Conservation (phyloP, 2,113 vertebrate species). For the Saguinus midas region DNA sequence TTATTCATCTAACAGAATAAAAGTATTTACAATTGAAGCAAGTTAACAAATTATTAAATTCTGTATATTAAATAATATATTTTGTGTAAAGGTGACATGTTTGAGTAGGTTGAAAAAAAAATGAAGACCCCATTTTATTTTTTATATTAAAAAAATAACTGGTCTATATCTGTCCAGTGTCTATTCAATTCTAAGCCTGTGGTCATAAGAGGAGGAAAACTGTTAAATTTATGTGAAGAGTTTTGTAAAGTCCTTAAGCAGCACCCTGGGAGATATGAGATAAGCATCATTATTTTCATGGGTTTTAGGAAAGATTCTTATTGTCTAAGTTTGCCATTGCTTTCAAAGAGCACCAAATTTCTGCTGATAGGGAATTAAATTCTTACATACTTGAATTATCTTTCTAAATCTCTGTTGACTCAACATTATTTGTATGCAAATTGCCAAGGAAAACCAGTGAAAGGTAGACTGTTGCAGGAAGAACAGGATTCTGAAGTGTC, state of each 20-base stretch:
- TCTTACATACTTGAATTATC: neutral
- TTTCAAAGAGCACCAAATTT: slow-evolving; percentile 7
- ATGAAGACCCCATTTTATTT: neutral
- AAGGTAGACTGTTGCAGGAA: neutral
- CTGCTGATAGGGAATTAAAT: neutral
- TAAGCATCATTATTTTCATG: neutral
- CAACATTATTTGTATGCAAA: neutral
- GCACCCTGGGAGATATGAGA: neutral
- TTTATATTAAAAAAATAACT: neutral
- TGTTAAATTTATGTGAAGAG: neutral
- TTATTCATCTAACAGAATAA: neutral
- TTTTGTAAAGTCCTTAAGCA: neutral
- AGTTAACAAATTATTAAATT: neutral
- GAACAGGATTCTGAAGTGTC: neutral
- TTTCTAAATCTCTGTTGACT: neutral
- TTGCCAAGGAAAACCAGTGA: neutral
- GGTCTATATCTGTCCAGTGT: neutral
- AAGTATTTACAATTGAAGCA: neutral
- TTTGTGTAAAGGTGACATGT: neutral
- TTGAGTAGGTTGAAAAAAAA: neutral
- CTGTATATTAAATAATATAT: neutral
- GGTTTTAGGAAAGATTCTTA: neutral
- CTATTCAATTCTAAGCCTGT: neutral
- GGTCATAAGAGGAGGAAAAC: neutral
- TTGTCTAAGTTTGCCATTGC: neutral